A percentile compares a stretch with the other conserved stretches of the same genome.
Conservation (phyloP, 1,140 invertebrate species). For the Propsilocerus akamusi region DNA sequence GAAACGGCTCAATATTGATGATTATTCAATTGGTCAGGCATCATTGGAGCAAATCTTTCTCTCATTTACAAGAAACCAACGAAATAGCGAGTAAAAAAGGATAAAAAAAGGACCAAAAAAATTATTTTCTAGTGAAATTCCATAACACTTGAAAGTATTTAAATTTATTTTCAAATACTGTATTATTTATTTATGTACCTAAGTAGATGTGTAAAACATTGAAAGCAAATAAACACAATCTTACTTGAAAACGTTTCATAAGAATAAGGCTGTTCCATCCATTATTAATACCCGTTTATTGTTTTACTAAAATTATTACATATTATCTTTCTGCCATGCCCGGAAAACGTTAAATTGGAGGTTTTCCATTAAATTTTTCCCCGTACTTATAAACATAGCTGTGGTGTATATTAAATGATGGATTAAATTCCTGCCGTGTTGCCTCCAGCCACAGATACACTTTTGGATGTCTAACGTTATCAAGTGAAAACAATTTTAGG, state of each 20-base stretch:
- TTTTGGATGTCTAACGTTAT: not conserved
- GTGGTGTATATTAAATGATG: not conserved
- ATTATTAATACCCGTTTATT: too few species aligned
- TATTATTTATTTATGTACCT: too few species aligned
- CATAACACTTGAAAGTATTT: too few species aligned
- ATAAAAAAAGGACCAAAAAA: too few species aligned
- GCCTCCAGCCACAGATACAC: not conserved
- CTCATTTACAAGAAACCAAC: not conserved
- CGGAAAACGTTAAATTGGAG: not conserved
- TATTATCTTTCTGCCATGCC: too few species aligned
- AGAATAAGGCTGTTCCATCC: too few species aligned
- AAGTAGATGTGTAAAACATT: too few species aligned
- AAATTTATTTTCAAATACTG: too few species aligned
- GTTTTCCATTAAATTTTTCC: not conserved
- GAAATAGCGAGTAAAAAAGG: not conserved
- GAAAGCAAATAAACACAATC: too few species aligned
- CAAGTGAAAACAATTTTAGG: not conserved
- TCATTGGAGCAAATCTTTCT: conserved; percentile 56
- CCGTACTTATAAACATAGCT: not conserved
- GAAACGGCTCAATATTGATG: conserved; percentile 38
- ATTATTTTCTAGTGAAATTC: too few species aligned
- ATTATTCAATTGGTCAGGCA: conserved; percentile 64
- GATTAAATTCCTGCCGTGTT: not conserved
- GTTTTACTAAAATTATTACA: too few species aligned
- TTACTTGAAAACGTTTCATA: too few species aligned